Evolutionary conservation across 35 echinoderm and acorn worm species (phyloP).

Genomic region (Apostichopus californicus): DNA sequence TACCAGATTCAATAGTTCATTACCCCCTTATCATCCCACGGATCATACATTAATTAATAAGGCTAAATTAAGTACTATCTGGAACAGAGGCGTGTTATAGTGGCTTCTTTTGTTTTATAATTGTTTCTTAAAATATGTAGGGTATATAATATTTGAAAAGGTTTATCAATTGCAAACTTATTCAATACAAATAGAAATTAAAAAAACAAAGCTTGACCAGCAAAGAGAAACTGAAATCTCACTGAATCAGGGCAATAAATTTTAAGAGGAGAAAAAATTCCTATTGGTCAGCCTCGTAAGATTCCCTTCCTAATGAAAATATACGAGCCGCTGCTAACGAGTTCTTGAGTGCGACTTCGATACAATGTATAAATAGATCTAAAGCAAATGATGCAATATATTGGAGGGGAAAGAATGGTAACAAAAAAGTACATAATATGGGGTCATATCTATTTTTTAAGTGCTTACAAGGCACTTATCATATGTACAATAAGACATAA

Average conservation of each 20-base stretch:
- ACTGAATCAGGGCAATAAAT: background rate
- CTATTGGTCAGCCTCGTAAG: background rate
- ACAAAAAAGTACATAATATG: background rate
- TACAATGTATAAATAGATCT: background rate
- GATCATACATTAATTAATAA: too few relatives aligned
- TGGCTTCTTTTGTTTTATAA: too few relatives aligned
- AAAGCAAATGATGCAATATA: background rate
- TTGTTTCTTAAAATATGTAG: too few relatives aligned
- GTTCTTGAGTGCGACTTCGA: background rate
- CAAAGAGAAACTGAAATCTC: too few relatives aligned
- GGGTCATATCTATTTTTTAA: background rate
- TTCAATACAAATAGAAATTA: too few relatives aligned
- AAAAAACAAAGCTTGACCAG: too few relatives aligned
- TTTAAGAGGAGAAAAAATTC: background rate
- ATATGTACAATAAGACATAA: background rate
- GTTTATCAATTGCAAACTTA: too few relatives aligned
- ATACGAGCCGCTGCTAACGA: background rate
- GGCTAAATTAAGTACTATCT: too few relatives aligned
- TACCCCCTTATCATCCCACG: too few relatives aligned
- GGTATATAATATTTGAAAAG: too few relatives aligned
- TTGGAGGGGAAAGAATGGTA: background rate
- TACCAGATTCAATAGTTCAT: too few relatives aligned
- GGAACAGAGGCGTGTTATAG: too few relatives aligned
- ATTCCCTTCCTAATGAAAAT: background rate
- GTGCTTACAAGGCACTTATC: background rate